Evolutionary conservation across 2,797 vertebrate genomes (phyloP), one percentile per base, ranked within the genome.

Genomic region (Sebastes oblongus): DNA sequence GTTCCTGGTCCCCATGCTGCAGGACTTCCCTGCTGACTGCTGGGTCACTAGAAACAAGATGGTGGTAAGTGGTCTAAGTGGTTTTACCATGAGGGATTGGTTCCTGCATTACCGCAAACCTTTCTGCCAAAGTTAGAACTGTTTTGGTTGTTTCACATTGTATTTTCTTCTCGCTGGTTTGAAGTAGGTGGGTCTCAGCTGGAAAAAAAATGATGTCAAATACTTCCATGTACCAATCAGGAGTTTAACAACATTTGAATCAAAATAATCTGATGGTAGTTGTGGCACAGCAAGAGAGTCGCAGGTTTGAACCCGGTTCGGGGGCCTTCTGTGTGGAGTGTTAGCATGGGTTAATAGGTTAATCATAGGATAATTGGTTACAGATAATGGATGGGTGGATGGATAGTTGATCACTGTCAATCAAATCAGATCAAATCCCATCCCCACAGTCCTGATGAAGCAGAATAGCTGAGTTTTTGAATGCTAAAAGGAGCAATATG

Each of bases 1-100:
- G 95, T 99, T 99, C 94, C 96, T 99, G 80, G 98, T 99, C 61
- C 98, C 98, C 77, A 99, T 99, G 98, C 96, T 99, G 90, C 98
- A 99, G 91, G 98, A 99, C 91, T 99, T 99, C 85, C 98, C 98
- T 0, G 86, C 95, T 0, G 98, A 99, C 84, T 99, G 98, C 91
- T 99, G 98, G 98, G 98, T 99, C 87, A 97, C 98, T 46, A 96
- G 98, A 91, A 99, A 99, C 91, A 96, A 95, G 93, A 99, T 99
- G 98, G 98, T 99, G 97, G 98, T 99, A 93, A 86, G 94, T 89
- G 67, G 75, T n/a, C 46, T 98, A 94, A 87, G 92, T 39, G 36
- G 36, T 14, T 14, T 39, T 16, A 29, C 16, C n/a, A 7, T 64
- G 25, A 20, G 24, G 3, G 24, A 77, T 6, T 8, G 14, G 12